phyloP scores from a whole-genome alignment of 2,888 invertebrate genomes.

The Nesidiocoris tenuis region DNA sequence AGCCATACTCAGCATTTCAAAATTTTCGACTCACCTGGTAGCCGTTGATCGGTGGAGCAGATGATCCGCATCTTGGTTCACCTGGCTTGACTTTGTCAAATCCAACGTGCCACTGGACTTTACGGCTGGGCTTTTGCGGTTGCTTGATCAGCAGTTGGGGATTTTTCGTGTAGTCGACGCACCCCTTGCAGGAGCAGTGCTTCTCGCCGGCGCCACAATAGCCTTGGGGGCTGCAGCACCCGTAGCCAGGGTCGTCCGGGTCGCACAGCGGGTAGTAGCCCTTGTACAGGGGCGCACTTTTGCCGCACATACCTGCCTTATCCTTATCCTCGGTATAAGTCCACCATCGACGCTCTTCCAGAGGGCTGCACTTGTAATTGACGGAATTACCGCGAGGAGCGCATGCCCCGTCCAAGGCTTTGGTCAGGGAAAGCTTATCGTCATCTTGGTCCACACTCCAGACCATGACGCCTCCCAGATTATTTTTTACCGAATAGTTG shows the following conservation, averaged over 20 bases:
- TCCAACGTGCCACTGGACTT: slow-evolving; percentile 31
- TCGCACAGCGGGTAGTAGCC: slow-evolving; percentile 26
- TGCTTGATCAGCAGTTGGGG: slow-evolving; percentile 4
- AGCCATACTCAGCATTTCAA: too few species aligned
- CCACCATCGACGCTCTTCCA: slow-evolving; percentile 29
- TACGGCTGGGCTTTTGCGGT: slow-evolving; percentile 20
- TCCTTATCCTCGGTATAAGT: slow-evolving; percentile 28
- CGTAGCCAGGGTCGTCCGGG: slow-evolving; percentile 27
- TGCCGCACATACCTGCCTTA: slow-evolving; percentile 30
- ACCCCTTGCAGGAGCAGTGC: slow-evolving; percentile 27
- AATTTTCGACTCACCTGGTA: slow-evolving; percentile 12
- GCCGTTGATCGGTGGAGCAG: slow-evolving; percentile 23
- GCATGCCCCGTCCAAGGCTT: slow-evolving; percentile 2
- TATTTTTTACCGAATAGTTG: slow-evolving; percentile 12
- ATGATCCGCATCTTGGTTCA: slow-evolving; percentile 16
- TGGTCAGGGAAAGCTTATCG: slow-evolving; percentile 17
- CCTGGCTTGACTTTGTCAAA: slow-evolving; percentile 34
- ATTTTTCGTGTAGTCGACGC: slow-evolving; percentile 22
- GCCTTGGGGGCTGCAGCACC: slow-evolving; percentile 28
- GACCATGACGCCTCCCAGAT: slow-evolving; percentile 22
- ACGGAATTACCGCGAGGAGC: background rate
- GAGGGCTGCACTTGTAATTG: slow-evolving; percentile 19
- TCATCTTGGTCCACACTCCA: slow-evolving; percentile 36
- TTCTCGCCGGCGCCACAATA: slow-evolving; percentile 24
- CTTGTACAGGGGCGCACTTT: slow-evolving; percentile 25